Evolutionary conservation across 2,797 vertebrate species (phyloP).

Genomic region (Rousettus madagascariensis): DNA sequence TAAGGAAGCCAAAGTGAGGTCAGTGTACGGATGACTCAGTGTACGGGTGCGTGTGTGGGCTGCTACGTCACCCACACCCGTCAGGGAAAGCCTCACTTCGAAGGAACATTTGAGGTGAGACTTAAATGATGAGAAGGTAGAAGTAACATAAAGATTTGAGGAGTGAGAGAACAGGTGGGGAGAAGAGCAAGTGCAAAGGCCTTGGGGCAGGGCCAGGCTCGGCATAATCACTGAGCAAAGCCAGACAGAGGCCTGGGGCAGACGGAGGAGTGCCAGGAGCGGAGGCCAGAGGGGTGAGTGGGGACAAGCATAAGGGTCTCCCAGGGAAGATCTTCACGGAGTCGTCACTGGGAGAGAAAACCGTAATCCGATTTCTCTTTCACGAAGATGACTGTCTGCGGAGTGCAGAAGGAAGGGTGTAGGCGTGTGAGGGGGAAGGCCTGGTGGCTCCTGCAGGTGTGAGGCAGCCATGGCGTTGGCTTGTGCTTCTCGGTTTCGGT

Average conservation of each 20-base stretch:
- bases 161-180: not conserved
- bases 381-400: not conserved
- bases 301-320: not conserved
- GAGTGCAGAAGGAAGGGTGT: not conserved
- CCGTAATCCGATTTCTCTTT: not conserved
- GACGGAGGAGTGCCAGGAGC: not conserved
- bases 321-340: not conserved
- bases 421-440: not conserved
- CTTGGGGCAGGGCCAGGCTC: not conserved
- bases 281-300: not conserved
- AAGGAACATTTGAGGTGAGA: not conserved
- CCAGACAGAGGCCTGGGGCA: not conserved
- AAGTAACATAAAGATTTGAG: not conserved
- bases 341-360: not conserved
- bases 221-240: not conserved
- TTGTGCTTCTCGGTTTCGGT: not conserved
- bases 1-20: not conserved
- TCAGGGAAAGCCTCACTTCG: not conserved
- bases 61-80: not conserved
- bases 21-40: accelerated
- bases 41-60: not conserved
- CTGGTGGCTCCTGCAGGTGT: not conserved
- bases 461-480: not conserved
- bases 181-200: not conserved
- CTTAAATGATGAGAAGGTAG: not conserved